Conservation (phyloP, 2,888 invertebrate genomes). For the Oscheius sp. region DNA sequence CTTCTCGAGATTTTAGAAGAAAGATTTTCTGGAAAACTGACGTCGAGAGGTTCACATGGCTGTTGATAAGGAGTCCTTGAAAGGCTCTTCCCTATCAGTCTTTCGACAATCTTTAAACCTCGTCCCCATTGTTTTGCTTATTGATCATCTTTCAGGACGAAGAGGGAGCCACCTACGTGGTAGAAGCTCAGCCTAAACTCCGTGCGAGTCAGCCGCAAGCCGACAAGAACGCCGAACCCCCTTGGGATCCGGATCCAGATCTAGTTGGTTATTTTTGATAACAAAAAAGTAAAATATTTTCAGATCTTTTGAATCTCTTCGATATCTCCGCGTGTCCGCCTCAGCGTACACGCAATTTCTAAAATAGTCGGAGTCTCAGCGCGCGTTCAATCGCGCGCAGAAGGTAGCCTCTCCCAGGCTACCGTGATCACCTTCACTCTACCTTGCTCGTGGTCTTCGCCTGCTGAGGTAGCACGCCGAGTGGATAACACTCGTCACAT, state of each 20-base stretch:
- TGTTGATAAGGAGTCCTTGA: neutral
- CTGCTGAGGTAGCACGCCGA: slow-evolving; percentile 47
- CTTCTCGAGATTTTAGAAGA: too few relatives aligned
- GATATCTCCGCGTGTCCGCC: slow-evolving; percentile 25
- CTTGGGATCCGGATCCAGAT: slow-evolving; percentile 61
- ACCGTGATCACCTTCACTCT: too few relatives aligned
- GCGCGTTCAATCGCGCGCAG: slow-evolving; percentile 31
- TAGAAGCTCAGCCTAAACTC: slow-evolving; percentile 46
- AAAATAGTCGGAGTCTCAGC: slow-evolving; percentile 14
- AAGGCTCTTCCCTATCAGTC: neutral
- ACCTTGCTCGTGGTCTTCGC: slow-evolving; percentile 39
- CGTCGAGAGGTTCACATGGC: neutral
- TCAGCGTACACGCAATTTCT: slow-evolving; percentile 18
- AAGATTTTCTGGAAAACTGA: neutral
- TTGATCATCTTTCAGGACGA: slow-evolving; percentile 20
- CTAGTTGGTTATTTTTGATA: neutral
- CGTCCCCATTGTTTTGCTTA: too few relatives aligned
- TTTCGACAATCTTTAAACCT: slow-evolving; percentile 12
- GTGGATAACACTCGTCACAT: slow-evolving; percentile 42
- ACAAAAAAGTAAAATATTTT: neutral
- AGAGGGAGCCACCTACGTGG: slow-evolving; percentile 4
- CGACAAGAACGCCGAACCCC: slow-evolving; percentile 62
- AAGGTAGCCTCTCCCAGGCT: neutral
- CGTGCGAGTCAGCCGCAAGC: slow-evolving; percentile 49
- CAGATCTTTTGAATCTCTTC: neutral